These are phyloP conservation scores for Eilema caniola DNA, from an alignment of 2,888 invertebrate genomes.

Conservation along the genomic window DNA sequence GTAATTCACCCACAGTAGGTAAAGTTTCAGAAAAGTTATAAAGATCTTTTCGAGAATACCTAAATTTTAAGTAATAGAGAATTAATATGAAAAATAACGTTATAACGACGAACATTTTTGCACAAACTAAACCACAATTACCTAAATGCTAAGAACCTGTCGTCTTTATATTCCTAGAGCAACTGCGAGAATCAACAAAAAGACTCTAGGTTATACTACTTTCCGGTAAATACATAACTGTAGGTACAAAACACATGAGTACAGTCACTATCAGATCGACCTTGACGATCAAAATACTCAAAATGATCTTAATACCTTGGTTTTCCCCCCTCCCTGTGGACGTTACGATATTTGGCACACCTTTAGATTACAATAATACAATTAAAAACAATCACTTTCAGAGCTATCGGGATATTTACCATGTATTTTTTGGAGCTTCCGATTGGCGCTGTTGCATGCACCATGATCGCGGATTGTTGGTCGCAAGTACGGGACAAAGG, in stretches of 20 bases:
- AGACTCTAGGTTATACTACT: slow-evolving; percentile 18
- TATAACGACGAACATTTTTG: slow-evolving; percentile 63
- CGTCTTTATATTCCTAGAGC: slow-evolving; percentile 12
- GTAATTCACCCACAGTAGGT: slow-evolving; percentile 62
- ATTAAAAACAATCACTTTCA: no score
- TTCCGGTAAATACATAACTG: slow-evolving; percentile 22
- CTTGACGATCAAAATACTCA: no score
- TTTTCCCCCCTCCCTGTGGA: no score
- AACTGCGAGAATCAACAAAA: slow-evolving; percentile 26
- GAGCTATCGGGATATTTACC: no score
- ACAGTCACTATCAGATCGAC: no score
- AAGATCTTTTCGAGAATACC: slow-evolving; percentile 61
- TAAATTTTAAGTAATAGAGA: slow-evolving; percentile 66
- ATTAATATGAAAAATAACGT: slow-evolving; percentile 56
- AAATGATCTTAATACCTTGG: no score
- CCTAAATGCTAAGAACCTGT: slow-evolving; percentile 22
- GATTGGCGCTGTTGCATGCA: no score
- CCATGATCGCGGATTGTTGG: no score
- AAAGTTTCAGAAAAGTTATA: slow-evolving; percentile 65
- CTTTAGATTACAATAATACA: no score
- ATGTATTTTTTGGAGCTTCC: no score
- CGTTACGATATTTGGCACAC: no score
- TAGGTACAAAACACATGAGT: neutral
- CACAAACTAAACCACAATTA: neutral
- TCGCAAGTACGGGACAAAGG: no score